phyloP scores from a whole-genome alignment of 2,113 vertebrate species.

The Ammodytes marinus region DNA sequence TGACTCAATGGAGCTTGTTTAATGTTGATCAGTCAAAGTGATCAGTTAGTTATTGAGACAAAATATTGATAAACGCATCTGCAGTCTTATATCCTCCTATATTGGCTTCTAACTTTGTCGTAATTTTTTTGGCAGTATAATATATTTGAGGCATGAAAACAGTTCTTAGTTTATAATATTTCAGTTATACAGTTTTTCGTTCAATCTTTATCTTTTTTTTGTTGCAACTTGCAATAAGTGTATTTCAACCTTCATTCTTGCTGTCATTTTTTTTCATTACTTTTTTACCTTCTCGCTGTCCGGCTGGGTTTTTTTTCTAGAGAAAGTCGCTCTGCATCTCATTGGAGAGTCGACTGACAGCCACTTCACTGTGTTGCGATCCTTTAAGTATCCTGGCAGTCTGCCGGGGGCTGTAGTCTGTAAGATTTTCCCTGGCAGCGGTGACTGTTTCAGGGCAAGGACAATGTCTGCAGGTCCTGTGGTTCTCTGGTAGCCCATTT shows the following conservation, averaged over 20 bases:
- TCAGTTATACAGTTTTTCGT: neutral
- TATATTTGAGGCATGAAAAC: slow-evolving; percentile 71
- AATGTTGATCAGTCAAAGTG: slow-evolving; percentile 23
- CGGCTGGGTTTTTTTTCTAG: slow-evolving; percentile 41
- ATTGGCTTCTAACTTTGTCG: slow-evolving; percentile 20
- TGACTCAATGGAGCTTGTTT: slow-evolving; percentile 17
- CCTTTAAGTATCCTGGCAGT: slow-evolving; percentile 78
- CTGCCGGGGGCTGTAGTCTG: slow-evolving; percentile 68
- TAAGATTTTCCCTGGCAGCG: slow-evolving; percentile 26
- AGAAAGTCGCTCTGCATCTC: slow-evolving; percentile 85
- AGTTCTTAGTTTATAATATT: slow-evolving; percentile 6
- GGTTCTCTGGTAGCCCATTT: slow-evolving; percentile 79
- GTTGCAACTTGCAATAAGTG: slow-evolving; percentile 10
- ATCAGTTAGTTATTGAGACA: slow-evolving; percentile 34
- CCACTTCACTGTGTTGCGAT: slow-evolving; percentile 74
- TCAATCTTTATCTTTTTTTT: neutral
- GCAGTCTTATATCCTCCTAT: slow-evolving; percentile 27
- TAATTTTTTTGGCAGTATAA: slow-evolving; percentile 60
- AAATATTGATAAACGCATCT: slow-evolving; percentile 26
- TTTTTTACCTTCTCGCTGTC: neutral
- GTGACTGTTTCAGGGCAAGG: slow-evolving; percentile 61
- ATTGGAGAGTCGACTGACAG: slow-evolving; percentile 83
- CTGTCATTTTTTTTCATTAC: neutral
- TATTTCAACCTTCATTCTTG: slow-evolving; percentile 12
- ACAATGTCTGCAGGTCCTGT: slow-evolving; percentile 77